Evolutionary conservation across 2,888 invertebrate species (phyloP).

Genomic region (Plusia festucae): DNA sequence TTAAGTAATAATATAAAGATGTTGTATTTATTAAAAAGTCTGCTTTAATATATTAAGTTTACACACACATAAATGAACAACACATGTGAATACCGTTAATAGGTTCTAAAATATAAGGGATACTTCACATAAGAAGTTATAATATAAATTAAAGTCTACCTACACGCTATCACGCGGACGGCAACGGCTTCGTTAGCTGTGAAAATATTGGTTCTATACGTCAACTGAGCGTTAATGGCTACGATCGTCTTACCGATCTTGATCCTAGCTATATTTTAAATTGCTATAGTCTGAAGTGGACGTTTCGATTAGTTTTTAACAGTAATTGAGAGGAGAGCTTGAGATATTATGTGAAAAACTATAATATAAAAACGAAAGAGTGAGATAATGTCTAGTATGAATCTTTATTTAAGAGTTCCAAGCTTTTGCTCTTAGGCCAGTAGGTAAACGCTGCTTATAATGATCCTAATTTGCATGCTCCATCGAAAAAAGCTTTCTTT

Average conservation of each 20-base stretch:
- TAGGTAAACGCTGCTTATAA: too few relatives aligned
- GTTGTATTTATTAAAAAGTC: too few relatives aligned
- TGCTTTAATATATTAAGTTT: too few relatives aligned
- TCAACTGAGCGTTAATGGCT: conserved; percentile 68
- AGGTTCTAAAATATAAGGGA: background rate
- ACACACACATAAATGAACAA: too few relatives aligned
- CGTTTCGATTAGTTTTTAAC: conserved; percentile 35
- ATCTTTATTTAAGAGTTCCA: too few relatives aligned
- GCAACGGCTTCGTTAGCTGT: conserved; percentile 64
- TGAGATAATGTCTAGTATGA: too few relatives aligned
- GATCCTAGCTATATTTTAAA: conserved; percentile 41
- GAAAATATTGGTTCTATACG: conserved; percentile 70
- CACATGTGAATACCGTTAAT: too few relatives aligned
- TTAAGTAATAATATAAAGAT: too few relatives aligned
- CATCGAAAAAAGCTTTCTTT: too few relatives aligned
- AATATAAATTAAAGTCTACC: background rate
- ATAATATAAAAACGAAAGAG: too few relatives aligned
- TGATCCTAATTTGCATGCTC: too few relatives aligned
- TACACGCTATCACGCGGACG: conserved; percentile 31
- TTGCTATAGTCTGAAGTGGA: conserved; percentile 26
- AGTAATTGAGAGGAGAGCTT: conserved; percentile 3
- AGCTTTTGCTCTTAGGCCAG: too few relatives aligned
- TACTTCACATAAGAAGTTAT: background rate
- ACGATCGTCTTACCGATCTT: conserved; percentile 68
- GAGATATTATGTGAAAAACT: background rate